Percentiles rank a stretch among this genome's conserved stretches.
Evolutionary conservation across 2,797 vertebrate species (phyloP).

Genomic region (Gephyroberyx darwinii): DNA sequence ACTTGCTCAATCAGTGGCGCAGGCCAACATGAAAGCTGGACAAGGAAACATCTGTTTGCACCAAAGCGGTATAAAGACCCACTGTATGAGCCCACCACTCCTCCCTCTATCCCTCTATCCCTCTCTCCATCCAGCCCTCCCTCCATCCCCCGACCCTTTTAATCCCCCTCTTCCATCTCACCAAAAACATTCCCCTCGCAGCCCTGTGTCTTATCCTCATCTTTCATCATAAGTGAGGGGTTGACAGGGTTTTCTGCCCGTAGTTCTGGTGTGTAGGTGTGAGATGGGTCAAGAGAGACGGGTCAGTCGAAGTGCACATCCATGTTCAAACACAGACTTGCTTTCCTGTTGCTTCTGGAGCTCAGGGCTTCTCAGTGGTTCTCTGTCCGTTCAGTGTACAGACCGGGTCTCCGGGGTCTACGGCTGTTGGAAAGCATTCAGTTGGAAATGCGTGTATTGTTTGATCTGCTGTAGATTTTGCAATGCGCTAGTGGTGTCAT

Average conservation of each 20-base stretch:
- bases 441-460: constrained; percentile 22
- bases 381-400: constrained; percentile 11
- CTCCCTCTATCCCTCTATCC: constrained; percentile 3
- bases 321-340: constrained; percentile 37
- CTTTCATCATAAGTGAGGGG: constrained; percentile 2
- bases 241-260: neutral
- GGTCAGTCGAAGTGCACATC: constrained; percentile 26
- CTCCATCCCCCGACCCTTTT: constrained; percentile 16
- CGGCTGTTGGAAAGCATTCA: constrained; percentile 31
- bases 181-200: neutral
- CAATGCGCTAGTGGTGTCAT: constrained; percentile 9
- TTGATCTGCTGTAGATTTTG: constrained; percentile 27
- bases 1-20: constrained; percentile 59
- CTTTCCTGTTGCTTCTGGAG: constrained; percentile 12
- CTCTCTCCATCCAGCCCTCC: neutral
- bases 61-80: constrained; percentile 41
- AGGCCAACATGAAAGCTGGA: constrained; percentile 41
- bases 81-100: constrained; percentile 35
- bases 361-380: constrained; percentile 36
- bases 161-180: constrained; percentile 1
- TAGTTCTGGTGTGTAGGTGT: constrained; percentile 54
- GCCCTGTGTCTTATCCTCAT: neutral
- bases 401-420: neutral
- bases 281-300: constrained; percentile 41
- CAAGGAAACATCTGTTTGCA: constrained; percentile 55